These are phyloP conservation scores for Montifringilla adamsi DNA, from an alignment of 2,113 vertebrate genomes.

Conservation along the genomic window DNA sequence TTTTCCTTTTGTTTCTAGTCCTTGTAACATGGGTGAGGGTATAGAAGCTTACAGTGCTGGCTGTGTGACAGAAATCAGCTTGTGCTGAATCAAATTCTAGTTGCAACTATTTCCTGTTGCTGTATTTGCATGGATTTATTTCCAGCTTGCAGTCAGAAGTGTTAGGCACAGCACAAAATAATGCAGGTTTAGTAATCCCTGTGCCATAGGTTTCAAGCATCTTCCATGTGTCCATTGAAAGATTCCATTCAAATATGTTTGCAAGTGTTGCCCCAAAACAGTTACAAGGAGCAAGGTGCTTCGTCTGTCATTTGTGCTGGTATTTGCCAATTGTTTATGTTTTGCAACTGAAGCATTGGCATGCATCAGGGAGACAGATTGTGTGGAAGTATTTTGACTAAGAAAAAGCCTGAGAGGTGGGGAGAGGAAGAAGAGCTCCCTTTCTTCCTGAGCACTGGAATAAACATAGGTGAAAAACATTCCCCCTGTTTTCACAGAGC, in stretches of 20 bases:
- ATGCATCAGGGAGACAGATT: background rate
- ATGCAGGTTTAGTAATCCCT: background rate
- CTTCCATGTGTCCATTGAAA: background rate
- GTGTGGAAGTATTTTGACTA: background rate
- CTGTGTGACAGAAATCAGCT: background rate
- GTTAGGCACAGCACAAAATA: background rate
- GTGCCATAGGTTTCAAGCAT: background rate
- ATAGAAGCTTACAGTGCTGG: background rate
- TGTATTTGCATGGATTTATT: background rate
- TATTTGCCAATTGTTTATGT: background rate
- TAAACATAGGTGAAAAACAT: background rate
- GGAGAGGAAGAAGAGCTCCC: background rate
- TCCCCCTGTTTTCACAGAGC: background rate
- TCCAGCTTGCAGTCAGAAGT: background rate
- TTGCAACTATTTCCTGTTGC: background rate
- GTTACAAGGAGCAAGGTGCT: background rate
- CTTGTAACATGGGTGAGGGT: background rate
- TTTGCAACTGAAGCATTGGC: background rate
- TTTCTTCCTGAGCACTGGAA: background rate
- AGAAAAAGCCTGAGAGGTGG: background rate
- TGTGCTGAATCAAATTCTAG: background rate
- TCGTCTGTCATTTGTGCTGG: background rate
- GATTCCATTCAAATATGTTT: background rate
- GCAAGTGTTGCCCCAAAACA: background rate
- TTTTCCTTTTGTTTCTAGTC: background rate